Evolutionary conservation across 2,113 vertebrate species (phyloP).

Genomic region (Rafetus swinhoei): DNA sequence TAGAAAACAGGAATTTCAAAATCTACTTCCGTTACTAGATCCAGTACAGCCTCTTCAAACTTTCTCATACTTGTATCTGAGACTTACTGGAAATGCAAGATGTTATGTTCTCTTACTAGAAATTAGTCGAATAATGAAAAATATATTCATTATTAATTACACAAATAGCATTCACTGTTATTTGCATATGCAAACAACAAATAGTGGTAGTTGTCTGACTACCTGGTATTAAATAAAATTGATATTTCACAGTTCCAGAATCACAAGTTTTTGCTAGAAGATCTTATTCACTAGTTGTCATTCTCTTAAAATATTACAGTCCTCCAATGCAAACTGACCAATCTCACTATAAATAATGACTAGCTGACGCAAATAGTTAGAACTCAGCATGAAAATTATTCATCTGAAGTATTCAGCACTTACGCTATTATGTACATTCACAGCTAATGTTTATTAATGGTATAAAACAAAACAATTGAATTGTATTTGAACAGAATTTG

Average conservation of each 20-base stretch:
- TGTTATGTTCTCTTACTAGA: not conserved
- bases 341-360: not conserved
- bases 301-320: not conserved
- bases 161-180: not conserved
- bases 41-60: not conserved
- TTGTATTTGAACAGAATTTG: not conserved
- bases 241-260: slow-evolving; percentile 17
- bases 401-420: slow-evolving; percentile 23
- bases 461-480: not conserved
- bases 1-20: not conserved
- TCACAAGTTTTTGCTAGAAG: not conserved
- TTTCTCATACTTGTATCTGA: slow-evolving; percentile 1
- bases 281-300: not conserved
- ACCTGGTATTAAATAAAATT: not conserved
- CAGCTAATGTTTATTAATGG: not conserved
- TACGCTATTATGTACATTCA: not conserved
- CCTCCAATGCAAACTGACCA: not conserved
- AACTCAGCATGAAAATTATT: not conserved
- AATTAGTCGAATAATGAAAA: not conserved
- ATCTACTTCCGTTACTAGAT: slow-evolving; percentile 7
- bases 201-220: not conserved
- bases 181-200: not conserved
- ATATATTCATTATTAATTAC: not conserved
- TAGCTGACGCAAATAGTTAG: not conserved
- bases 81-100: not conserved